These are phyloP conservation scores for Phymanthus crucifer DNA, from an alignment of 92 coral and sea anemone species.

Conservation along the genomic window DNA sequence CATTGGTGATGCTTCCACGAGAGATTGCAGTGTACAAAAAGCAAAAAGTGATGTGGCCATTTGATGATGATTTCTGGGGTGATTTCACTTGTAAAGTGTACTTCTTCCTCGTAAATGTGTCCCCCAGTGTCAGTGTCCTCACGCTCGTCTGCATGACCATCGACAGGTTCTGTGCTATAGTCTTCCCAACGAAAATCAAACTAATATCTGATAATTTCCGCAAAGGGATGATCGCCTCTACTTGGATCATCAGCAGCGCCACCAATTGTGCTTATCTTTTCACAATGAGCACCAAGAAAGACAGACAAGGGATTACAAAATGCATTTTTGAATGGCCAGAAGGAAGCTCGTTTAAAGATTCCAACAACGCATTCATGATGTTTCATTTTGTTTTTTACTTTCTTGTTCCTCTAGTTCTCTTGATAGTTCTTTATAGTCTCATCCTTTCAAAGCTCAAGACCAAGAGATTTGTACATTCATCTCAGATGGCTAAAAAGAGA, in stretches of 20 bases:
- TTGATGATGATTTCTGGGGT: not conserved
- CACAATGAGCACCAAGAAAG: not conserved
- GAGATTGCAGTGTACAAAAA: not conserved
- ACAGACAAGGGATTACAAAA: not conserved
- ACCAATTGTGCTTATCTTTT: conserved; percentile 37
- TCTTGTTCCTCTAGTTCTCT: conserved; percentile 26
- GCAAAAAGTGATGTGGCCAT: not conserved
- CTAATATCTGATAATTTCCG: conserved; percentile 20
- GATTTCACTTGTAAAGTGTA: not conserved
- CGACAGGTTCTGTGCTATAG: conserved; percentile 34
- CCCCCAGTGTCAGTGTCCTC: conserved; percentile 30
- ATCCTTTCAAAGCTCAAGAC: conserved; percentile 17
- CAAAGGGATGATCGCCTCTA: conserved; percentile 13
- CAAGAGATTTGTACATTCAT: conserved; percentile 2
- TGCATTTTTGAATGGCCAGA: conserved; percentile 9
- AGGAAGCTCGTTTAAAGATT: conserved; percentile 12
- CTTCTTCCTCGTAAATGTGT: not conserved
- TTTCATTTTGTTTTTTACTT: conserved; percentile 24
- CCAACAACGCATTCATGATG: conserved; percentile 28
- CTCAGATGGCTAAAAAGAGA: conserved; percentile 1
- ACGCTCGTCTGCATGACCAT: conserved; percentile 29
- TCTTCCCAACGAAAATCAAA: conserved; percentile 32
- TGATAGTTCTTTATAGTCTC: conserved; percentile 21
- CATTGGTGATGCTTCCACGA: not conserved
- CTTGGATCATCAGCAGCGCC: conserved; percentile 24